Evolutionary conservation across 2,113 vertebrate genomes (phyloP), one percentile per base, ranked within the genome.

Genomic region (Chlamydotis undulata): DNA sequence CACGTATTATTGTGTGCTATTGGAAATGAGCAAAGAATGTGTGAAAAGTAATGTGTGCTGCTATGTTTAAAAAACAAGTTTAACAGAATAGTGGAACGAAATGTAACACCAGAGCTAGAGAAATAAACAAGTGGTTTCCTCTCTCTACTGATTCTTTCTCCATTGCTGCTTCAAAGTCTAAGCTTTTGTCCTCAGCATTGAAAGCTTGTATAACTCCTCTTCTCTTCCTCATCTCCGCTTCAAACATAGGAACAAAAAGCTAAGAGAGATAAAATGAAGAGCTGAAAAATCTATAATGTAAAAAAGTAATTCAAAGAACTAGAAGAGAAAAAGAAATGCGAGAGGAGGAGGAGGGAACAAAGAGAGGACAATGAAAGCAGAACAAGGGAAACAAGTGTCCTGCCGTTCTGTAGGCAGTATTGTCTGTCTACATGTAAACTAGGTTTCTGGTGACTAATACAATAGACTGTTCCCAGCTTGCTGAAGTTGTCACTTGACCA

Each of bases 401-500:
- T 77, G 15, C 65, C 43, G 16, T 81, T 83, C 18, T 35, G 12
- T 29, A 33, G 52, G 37, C 12, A 52, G 18, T 33, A 47, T 87
- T 83, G 64, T 70, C 61, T 71, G 35, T 77, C 53, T 74, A 21
- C 7, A 6, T 24, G 49, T 55, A 87, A 87, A 57, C 35, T n/a
- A 77, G 57, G 19, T 84, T 92, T 89, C 79, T 76, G 14, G 45
- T 90, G 56, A 24, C 73, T 74, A 82, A 55, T 70, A 78, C 45
- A 90, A 68, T 35, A 83, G 31, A 35, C n/a, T 22, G 4, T 61
- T 92, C 45, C 37, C 55, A 75, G 47, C 52, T 81, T 59, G 65
- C 55, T 90, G 47, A 87, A 89, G 19, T 75, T 94, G 69, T 96
- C 90, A 87, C 73, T 97, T 94, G 94, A 94, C 77, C 69, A 57